Percentiles rank a stretch among this genome's conserved stretches.
These are phyloP conservation scores for Eriosoma lanigerum DNA, from an alignment of 1,140 invertebrate species.

Conservation along the genomic window DNA sequence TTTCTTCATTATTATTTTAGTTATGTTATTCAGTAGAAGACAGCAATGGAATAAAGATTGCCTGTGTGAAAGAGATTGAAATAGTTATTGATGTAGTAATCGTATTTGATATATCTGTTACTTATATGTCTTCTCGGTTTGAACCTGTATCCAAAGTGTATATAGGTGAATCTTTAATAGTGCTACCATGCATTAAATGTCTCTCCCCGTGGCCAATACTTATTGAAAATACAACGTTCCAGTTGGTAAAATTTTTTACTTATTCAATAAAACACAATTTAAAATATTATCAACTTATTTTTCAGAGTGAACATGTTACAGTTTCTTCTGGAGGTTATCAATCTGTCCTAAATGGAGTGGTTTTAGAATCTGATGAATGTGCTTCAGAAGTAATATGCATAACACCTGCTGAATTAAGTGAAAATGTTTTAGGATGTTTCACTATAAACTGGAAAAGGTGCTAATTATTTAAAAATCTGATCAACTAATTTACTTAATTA, in stretches of 20 bases:
- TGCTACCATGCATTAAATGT: slow-evolving; percentile 70
- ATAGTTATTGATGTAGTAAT: slow-evolving; percentile 68
- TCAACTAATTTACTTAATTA: background rate
- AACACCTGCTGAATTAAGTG: slow-evolving; percentile 60
- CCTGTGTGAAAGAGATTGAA: slow-evolving; percentile 63
- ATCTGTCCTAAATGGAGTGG: slow-evolving; percentile 49
- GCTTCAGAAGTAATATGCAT: slow-evolving; percentile 62
- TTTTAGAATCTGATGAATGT: slow-evolving; percentile 53
- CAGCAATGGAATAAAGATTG: slow-evolving; percentile 24
- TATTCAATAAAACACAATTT: background rate
- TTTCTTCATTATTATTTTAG: slow-evolving; percentile 23
- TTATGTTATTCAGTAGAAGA: slow-evolving; percentile 49
- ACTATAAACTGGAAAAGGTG: slow-evolving; percentile 75
- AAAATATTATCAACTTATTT: background rate
- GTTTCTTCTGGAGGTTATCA: slow-evolving; percentile 36
- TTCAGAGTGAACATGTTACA: slow-evolving; percentile 43
- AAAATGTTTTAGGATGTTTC: slow-evolving; percentile 70
- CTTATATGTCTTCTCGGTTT: slow-evolving; percentile 68
- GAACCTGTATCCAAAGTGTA: slow-evolving; percentile 68
- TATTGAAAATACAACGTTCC: slow-evolving; percentile 67
- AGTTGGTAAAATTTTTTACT: slow-evolving; percentile 60
- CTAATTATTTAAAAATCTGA: background rate
- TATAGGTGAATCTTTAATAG: slow-evolving; percentile 68
- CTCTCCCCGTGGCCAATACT: slow-evolving; percentile 70
- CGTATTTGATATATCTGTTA: slow-evolving; percentile 70